Conservation (phyloP, 2,797 vertebrate species). For the Myiothlypis coronata region DNA sequence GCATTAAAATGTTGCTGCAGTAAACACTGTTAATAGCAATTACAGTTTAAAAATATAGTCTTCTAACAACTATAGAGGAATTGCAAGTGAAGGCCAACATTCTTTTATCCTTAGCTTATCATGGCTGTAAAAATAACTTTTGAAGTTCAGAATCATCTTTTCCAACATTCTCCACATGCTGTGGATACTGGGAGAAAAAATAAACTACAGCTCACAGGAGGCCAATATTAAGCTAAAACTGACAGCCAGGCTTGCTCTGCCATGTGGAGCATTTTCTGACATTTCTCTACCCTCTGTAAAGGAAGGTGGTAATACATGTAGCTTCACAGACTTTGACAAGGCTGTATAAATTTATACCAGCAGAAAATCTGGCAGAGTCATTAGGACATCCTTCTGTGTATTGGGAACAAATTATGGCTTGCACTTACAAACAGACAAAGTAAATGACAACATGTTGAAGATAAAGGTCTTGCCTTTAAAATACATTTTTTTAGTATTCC, state of each 20-base stretch:
- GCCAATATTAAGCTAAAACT: conserved; percentile 26
- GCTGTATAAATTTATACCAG: background rate
- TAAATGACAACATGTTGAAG: background rate
- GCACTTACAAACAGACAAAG: background rate
- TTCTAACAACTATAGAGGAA: background rate
- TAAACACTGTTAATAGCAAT: background rate
- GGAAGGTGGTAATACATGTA: background rate
- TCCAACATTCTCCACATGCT: conserved; percentile 23
- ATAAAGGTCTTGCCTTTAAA: background rate
- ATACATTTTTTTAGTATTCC: background rate
- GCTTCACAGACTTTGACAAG: background rate
- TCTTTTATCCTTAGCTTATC: conserved; percentile 45
- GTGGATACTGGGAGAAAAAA: conserved; percentile 39
- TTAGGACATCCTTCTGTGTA: background rate
- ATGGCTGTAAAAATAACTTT: conserved; percentile 32
- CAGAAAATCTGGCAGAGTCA: background rate
- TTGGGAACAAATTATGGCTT: background rate
- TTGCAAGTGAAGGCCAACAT: background rate
- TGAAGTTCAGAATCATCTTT: conserved; percentile 25
- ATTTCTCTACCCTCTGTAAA: background rate
- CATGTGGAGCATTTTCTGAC: background rate
- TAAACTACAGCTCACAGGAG: conserved; percentile 26
- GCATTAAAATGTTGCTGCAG: background rate
- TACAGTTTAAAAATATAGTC: background rate
- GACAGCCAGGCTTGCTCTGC: background rate